A percentile compares a stretch with the other conserved stretches of the same genome.
Evolutionary conservation across 35 echinoderm and acorn worm genomes (phyloP).

Genomic region (Holothuria glaberrima): DNA sequence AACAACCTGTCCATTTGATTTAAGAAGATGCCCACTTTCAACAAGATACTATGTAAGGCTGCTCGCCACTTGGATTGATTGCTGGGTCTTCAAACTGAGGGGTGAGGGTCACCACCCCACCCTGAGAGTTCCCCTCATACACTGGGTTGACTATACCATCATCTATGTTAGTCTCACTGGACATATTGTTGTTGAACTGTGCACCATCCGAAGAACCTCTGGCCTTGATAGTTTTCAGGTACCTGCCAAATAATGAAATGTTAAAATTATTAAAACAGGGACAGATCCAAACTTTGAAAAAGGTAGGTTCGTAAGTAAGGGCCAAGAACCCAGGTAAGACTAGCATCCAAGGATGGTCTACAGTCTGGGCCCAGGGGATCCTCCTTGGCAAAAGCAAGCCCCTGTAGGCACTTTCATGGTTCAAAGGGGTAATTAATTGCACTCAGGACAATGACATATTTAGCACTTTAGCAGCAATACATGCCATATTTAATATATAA

Average conservation of each 20-base stretch:
- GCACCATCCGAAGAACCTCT: background rate
- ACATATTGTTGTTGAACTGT: conserved; percentile 12
- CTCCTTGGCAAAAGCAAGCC: too few species aligned
- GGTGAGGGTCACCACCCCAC: background rate
- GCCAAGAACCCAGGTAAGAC: too few species aligned
- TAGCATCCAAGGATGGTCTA: too few species aligned
- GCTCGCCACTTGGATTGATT: background rate
- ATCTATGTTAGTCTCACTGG: background rate
- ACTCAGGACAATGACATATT: too few species aligned
- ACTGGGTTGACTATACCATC: conserved; percentile 11
- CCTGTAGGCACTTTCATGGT: too few species aligned
- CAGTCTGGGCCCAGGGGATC: too few species aligned
- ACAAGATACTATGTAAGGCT: background rate
- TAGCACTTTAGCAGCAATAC: too few species aligned
- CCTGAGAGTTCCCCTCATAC: background rate
- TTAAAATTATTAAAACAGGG: too few species aligned
- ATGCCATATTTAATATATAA: too few species aligned
- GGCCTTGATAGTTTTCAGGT: conserved; percentile 30
- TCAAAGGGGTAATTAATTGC: too few species aligned
- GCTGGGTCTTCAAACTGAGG: conserved; percentile 8
- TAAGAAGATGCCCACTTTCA: background rate
- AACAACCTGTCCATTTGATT: background rate
- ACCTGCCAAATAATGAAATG: background rate
- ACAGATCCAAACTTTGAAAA: too few species aligned
- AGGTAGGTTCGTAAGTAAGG: too few species aligned